Conservation (phyloP, 1,140 invertebrate genomes). For the Drosophila pseudoobscura region DNA sequence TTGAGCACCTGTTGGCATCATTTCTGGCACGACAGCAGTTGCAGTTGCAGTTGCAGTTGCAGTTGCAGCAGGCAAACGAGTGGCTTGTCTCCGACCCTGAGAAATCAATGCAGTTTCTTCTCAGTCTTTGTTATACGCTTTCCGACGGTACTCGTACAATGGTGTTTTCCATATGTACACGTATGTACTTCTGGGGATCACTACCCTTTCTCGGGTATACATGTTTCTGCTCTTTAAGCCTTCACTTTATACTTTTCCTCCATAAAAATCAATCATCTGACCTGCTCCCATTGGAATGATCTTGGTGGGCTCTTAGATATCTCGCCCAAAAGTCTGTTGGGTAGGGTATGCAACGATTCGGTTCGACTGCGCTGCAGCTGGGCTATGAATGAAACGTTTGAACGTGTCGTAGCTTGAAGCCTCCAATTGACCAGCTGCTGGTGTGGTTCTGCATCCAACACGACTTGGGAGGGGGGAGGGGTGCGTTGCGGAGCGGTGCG, state of each 20-base stretch:
- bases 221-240: no score
- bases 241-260: no score
- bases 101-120: constrained; percentile 55
- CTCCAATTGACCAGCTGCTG: constrained; percentile 49
- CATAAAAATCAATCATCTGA: no score
- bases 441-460: background rate
- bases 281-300: no score
- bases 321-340: no score
- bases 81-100: constrained; percentile 45
- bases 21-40: constrained; percentile 26
- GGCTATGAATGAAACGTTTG: constrained; percentile 31
- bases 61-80: constrained; percentile 32
- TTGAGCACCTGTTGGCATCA: constrained; percentile 59
- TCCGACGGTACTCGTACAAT: no score
- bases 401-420: constrained; percentile 34
- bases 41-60: background rate
- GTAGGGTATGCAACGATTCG: no score
- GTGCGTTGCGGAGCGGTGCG: background rate
- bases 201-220: no score
- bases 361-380: constrained; percentile 6
- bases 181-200: no score
- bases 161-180: no score
- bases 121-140: constrained; percentile 10
- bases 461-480: no score
- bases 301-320: no score